Conservation (phyloP, 2,888 invertebrate genomes). For the Diloba caeruleocephala region DNA sequence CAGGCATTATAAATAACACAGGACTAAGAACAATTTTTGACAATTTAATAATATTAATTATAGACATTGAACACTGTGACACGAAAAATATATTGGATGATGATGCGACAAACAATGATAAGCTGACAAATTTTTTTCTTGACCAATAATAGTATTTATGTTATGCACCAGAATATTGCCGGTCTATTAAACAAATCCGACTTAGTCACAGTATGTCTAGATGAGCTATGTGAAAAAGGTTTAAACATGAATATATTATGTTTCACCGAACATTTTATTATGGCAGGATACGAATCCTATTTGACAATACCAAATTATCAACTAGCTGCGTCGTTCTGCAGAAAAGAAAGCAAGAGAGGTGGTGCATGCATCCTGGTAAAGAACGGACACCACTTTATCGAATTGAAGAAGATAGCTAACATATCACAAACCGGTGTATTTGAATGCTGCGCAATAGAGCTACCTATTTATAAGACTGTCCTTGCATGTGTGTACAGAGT, state of each 20-base stretch:
- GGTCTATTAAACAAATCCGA: too few species aligned
- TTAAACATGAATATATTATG: conserved; percentile 1
- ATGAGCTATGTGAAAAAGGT: conserved; percentile 2
- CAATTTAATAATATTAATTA: too few species aligned
- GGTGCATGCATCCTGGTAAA: conserved; percentile 15
- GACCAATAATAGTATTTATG: background rate
- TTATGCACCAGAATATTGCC: conserved; percentile 14
- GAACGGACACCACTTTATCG: conserved; percentile 8
- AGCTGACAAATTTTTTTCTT: background rate
- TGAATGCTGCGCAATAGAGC: conserved; percentile 16
- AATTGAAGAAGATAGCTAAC: background rate
- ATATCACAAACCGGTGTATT: conserved; percentile 3
- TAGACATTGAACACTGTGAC: too few species aligned
- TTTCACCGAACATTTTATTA: conserved; percentile 18
- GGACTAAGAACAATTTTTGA: too few species aligned
- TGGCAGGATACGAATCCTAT: background rate
- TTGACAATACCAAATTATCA: conserved; percentile 6
- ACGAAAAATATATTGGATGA: too few species aligned
- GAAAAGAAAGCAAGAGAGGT: conserved; percentile 12
- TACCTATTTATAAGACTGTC: background rate
- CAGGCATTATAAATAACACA: too few species aligned
- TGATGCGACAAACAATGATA: too few species aligned
- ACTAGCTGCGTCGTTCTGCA: too few species aligned
- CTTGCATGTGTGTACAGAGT: conserved; percentile 9
- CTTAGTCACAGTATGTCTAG: conserved; percentile 1